Conservation (phyloP, 2,113 vertebrate species). For the Cinclus cinclus region DNA sequence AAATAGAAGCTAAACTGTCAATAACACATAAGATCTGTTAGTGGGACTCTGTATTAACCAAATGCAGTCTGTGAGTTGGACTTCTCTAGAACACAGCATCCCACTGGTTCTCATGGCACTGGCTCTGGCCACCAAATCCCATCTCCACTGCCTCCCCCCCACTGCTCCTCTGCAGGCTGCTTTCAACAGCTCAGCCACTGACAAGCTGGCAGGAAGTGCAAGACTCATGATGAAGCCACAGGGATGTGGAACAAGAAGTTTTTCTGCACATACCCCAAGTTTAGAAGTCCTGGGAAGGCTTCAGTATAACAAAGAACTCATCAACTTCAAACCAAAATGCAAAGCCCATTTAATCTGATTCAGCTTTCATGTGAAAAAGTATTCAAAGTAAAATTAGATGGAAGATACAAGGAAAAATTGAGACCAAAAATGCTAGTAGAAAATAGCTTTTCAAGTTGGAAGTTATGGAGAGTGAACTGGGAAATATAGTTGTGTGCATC, state of each 20-base stretch:
- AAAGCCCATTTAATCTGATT: background rate
- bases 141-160: too few species aligned
- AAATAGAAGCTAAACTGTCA: background rate
- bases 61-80: background rate
- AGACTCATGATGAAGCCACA: background rate
- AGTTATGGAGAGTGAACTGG: background rate
- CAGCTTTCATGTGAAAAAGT: background rate
- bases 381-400: background rate
- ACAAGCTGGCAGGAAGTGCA: background rate
- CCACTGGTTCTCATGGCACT: background rate
- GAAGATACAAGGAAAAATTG: background rate
- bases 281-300: background rate
- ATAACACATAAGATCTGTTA: background rate
- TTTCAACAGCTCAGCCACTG: background rate
- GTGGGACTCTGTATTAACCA: background rate
- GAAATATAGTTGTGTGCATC: background rate
- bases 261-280: background rate
- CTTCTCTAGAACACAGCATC: background rate
- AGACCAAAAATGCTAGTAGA: background rate
- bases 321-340: background rate
- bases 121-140: background rate
- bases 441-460: background rate
- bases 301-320: background rate
- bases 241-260: background rate
- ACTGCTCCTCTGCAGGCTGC: background rate